Conservation (phyloP, 2,113 vertebrate species). For the Machaerirhynchus nigripectus region DNA sequence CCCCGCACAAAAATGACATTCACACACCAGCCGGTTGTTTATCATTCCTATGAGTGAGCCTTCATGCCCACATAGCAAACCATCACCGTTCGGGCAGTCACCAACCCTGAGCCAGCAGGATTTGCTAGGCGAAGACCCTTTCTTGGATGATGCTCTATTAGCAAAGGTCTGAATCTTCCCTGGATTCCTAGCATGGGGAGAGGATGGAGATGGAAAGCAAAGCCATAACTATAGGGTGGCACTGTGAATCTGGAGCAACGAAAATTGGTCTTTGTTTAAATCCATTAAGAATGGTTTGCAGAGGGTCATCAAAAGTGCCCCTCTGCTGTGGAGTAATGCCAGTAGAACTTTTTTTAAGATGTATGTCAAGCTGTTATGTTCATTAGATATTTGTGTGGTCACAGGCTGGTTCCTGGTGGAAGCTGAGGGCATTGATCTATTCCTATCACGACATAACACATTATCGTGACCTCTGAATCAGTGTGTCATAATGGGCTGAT, state of each 20-base stretch:
- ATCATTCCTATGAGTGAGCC: neutral
- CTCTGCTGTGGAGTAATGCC: neutral
- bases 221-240: neutral
- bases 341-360: neutral
- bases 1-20: neutral
- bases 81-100: neutral
- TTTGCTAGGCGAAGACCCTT: neutral
- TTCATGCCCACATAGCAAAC: neutral
- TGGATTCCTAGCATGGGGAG: neutral
- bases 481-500: fast-evolving
- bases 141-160: neutral
- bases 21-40: neutral
- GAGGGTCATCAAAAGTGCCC: neutral
- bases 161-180: neutral
- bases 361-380: neutral
- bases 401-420: neutral
- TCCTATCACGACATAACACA: fast-evolving
- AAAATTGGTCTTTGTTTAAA: neutral
- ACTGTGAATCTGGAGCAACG: neutral
- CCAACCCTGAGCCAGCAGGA: neutral
- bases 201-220: neutral
- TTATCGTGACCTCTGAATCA: neutral
- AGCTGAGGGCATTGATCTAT: fast-evolving
- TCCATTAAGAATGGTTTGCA: neutral
- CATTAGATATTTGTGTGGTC: neutral